Evolutionary conservation across 2,888 invertebrate genomes (phyloP), one percentile per base, ranked within the genome.

Genomic region (Acronicta aceris): DNA sequence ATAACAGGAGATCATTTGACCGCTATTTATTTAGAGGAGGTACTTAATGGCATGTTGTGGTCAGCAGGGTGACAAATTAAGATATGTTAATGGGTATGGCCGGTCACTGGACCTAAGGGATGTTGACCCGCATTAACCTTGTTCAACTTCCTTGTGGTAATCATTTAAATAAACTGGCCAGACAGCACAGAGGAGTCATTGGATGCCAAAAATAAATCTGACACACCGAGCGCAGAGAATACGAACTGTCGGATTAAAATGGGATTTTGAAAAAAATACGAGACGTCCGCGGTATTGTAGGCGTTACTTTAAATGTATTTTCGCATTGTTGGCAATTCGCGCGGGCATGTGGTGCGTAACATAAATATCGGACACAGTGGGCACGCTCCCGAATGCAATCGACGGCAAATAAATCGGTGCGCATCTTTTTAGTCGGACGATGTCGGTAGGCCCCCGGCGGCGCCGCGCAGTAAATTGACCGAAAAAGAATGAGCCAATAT

Each of bases 401-500:
- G 85, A 82, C 81, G 81, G 85, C 83, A 84, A 89, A 90, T 90
- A 90, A 91, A 91, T 89, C 87, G 81, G 79, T 79, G 83, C 81
- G 86, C 87, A 87, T 90, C 90, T 90, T 90, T 87, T 86, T 86
- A 85, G 86, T 82, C 82, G 81, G 74, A 73, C 84, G 78, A 80
- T 81, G 84, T 84, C 83, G 78, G 86, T 82, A 82, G 86, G 87
- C 85, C 87, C 89, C 89, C 87, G 85, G 86, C 87, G 82, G 87
- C 82, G 88, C 81, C 78, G 84, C 81, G 87, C 89, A 85, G 88
- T 93, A 93, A 93, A 93, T 93, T 89, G 89, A 87, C 85, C 90
- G 84, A 92, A 93, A 93, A 92, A 89, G 89, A 90, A 89, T 85
- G 86, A 85, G 81, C 88, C 89, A 88, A 90, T 89, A 90, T 90